Percentiles rank a stretch among this genome's conserved stretches.
Conservation (phyloP, 2,113 vertebrate genomes). For the Grammomys dolichurus region DNA sequence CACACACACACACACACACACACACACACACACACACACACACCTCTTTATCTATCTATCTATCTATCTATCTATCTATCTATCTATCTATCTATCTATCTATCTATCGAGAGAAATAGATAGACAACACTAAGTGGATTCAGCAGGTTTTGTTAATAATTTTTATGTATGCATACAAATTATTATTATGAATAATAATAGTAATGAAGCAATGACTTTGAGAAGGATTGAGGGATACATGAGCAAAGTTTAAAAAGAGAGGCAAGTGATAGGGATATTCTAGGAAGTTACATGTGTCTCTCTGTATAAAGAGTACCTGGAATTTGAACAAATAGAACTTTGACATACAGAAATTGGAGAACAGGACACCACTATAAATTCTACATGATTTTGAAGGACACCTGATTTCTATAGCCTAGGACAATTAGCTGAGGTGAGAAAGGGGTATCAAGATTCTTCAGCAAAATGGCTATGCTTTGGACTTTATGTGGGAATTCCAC, state of each 20-base stretch:
- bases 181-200: neutral
- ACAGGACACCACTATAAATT: neutral
- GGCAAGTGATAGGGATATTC: neutral
- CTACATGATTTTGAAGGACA: neutral
- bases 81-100: no score
- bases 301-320: neutral
- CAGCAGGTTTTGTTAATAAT: neutral
- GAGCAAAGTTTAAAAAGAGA: neutral
- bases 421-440: neutral
- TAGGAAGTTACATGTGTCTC: neutral
- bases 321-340: conserved; percentile 4
- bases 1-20: no score
- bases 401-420: neutral
- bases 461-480: no score
- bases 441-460: neutral
- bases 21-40: no score
- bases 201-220: neutral
- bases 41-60: no score
- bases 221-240: neutral
- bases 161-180: neutral
- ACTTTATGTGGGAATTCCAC: neutral
- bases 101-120: neutral
- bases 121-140: neutral
- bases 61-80: no score
- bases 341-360: neutral